Conservation (phyloP, 2,888 invertebrate species). For the Rotaria socialis region DNA sequence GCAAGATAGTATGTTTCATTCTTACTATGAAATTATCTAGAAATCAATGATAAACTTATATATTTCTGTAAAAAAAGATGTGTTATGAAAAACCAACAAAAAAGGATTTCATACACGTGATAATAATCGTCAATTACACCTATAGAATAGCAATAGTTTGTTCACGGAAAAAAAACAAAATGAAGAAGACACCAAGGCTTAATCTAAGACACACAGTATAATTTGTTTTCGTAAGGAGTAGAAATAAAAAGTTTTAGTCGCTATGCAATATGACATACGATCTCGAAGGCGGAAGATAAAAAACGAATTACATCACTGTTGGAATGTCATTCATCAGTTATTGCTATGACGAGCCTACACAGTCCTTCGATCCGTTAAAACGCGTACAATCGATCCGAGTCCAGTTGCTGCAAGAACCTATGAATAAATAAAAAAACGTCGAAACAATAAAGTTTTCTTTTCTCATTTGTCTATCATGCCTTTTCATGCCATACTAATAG, state of each 20-base stretch:
- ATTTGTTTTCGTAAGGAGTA: not conserved
- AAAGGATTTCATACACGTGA: not conserved
- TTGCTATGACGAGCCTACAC: slow-evolving; percentile 27
- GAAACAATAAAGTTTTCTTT: too few species aligned
- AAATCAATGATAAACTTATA: slow-evolving; percentile 62
- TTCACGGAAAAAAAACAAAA: too few species aligned
- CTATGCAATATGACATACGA: not conserved
- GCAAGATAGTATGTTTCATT: slow-evolving; percentile 79
- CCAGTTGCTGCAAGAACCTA: slow-evolving; percentile 40
- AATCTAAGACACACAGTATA: not conserved
- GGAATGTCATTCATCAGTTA: slow-evolving; percentile 8
- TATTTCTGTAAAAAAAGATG: not conserved
- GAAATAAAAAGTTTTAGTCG: not conserved
- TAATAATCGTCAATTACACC: not conserved
- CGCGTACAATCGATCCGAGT: slow-evolving; percentile 47
- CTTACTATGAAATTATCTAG: slow-evolving; percentile 70
- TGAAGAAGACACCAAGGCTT: too few species aligned
- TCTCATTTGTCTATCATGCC: slow-evolving; percentile 60
- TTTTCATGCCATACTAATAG: slow-evolving; percentile 93
- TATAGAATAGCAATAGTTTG: not conserved
- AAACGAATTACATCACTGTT: slow-evolving; percentile 8
- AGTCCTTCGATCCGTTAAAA: slow-evolving; percentile 47
- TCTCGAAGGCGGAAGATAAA: not conserved
- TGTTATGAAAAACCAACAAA: too few species aligned
- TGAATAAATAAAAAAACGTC: not conserved